Base-by-base conservation (phyloP, 2,113 vertebrate genomes). In the Elachura formosa region DNA sequence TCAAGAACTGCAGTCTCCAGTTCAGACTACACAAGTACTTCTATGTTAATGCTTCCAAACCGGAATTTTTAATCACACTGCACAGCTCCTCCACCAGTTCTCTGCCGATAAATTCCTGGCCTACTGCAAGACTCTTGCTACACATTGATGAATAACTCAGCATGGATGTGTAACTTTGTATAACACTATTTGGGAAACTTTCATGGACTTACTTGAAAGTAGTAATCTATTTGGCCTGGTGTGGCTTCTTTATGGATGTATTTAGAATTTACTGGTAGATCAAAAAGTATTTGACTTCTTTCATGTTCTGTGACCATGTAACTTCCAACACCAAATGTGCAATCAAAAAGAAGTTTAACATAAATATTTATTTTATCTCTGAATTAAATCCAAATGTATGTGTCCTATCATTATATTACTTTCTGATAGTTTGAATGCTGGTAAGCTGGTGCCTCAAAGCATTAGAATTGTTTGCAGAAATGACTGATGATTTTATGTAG, bases 301-400 rank as follows among this genome's bases (percentile, higher is more conserved):
- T 98, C 88, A 97, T 98, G 97, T 98, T 98, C 97, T 98, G 98
- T 99, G 98, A 98, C 98, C 97, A 98, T 98, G 97, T 99, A 98
- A 98, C 98, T 99, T 98, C 98, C 98, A 97, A 97, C 97, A 98
- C 98, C 97, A 96, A 97, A 98, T 98, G 98, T 98, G 98, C 98
- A 98, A 98, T 98, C 93, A 96, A 97, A 94, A 96, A 94, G 94
- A 97, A 90, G 25, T 95, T 96, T 97, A 79, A 96, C 97, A 96
- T 97, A 93, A 95, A 89, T 97, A 96, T 96, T 98, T 97, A 97
- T 96, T 98, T 99, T 97, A 91, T 96, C 85, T 97, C 94, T 97
- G 98, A 94, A 95, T 94, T 98, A 89, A 97, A 95, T 84, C 87
- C 66, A 96, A 94, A 90, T 96, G 66, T 96, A 96, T 96, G 84